Evolutionary conservation across 2,113 vertebrate genomes (phyloP), one percentile per base, ranked within the genome.

Genomic region (Dipodomys ordii): DNA sequence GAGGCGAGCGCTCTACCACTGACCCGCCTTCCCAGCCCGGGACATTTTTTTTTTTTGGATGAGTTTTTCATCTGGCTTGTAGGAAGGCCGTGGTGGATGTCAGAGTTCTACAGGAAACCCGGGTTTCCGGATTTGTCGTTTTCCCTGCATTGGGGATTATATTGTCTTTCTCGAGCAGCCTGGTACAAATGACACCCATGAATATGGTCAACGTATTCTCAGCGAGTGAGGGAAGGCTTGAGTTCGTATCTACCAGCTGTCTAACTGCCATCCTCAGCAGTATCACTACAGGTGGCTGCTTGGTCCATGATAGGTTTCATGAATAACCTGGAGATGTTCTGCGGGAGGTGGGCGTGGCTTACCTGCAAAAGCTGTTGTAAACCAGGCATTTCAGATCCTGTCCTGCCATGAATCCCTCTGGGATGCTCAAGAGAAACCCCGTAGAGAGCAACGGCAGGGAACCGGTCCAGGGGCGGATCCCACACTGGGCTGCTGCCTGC

Each of bases 391-490:
- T 49, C 49, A 49, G 49, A 49, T 10, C 49, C 49, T 49, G 30
- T 80, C 49, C 35, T 32, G 23, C 30, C 22, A 62, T 23, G 30
- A 46, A 64, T 62, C 27, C 39, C 22, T 25, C 39, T 57, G n/a
- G 79, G 74, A 57, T 57, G 18, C 78, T 32, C 35, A 72, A 87
- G 60, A 13, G 60, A 74, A 82, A 49, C 44, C 7, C 0, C 18
- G 8, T 60, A 85, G 44, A 92, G 22, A 64, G 79, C 15, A 92
- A 79, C 65, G 87, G 22, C 77, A 90, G 71, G 76, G 28, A 82
- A 53, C 72, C 73, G n/a, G 27, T 16, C 7, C 53, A 15, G 23
- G 44, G 3, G 11, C 74, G 49, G 13, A 57, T 71, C 44, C 18
- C 6, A 22, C 18, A n/a, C 27, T 74, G 64, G 12, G 15, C 57